Conservation (phyloP, 2,888 invertebrate species). For the Spilosoma lubricipeda region DNA sequence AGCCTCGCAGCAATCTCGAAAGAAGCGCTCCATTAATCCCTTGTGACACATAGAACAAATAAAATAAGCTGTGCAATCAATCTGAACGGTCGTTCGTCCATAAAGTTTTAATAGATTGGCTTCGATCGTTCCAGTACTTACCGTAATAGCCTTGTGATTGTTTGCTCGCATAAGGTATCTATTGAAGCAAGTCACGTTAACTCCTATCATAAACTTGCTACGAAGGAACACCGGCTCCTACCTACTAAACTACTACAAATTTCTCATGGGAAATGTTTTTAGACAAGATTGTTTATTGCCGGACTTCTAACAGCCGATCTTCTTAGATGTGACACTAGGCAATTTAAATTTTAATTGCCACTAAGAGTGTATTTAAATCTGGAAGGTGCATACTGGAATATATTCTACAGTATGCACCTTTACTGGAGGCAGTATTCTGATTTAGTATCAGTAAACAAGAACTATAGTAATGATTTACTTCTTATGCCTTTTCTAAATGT, state of each 20-base stretch:
- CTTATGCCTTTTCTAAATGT: too few relatives aligned
- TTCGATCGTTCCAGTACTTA: conserved; percentile 74
- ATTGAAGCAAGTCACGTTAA: conserved; percentile 50
- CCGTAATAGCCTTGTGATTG: conserved; percentile 69
- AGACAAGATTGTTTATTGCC: conserved; percentile 31
- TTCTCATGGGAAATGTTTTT: conserved; percentile 44
- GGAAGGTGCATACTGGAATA: not conserved
- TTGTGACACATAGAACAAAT: conserved; percentile 65
- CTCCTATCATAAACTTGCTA: conserved; percentile 44
- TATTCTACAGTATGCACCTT: too few relatives aligned
- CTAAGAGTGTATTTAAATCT: not conserved
- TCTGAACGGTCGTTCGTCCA: conserved; percentile 65
- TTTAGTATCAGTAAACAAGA: too few relatives aligned
- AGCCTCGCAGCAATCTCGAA: conserved; percentile 32
- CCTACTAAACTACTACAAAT: conserved; percentile 40
- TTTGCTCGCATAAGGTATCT: conserved; percentile 53
- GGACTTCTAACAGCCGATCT: conserved; percentile 27
- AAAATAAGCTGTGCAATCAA: conserved; percentile 77
- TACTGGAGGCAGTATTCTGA: too few relatives aligned
- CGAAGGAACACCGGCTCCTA: conserved; percentile 40
- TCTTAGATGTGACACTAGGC: not conserved
- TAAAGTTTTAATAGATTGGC: conserved; percentile 80
- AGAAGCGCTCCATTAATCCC: conserved; percentile 54
- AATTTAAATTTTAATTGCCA: not conserved
- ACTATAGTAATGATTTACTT: too few relatives aligned